Conservation (phyloP, 2,113 vertebrate genomes). For the Taurulus bubalis region DNA sequence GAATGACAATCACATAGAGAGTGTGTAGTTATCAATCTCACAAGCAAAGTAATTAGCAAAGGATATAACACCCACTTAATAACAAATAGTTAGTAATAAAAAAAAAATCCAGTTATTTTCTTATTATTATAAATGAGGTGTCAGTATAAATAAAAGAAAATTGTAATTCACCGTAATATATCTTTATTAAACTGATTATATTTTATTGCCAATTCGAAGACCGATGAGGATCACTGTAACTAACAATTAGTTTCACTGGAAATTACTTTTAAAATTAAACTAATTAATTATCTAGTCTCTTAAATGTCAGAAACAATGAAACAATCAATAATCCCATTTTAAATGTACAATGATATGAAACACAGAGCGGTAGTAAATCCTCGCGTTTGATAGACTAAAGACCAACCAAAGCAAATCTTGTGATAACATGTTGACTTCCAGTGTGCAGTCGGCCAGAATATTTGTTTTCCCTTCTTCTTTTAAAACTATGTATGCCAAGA, state of each 20-base stretch:
- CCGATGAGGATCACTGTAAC: neutral
- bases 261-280: neutral
- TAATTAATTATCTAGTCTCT: neutral
- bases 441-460: neutral
- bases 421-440: neutral
- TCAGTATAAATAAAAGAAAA: neutral
- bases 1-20: slow-evolving; percentile 24
- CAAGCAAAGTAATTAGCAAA: slow-evolving; percentile 27
- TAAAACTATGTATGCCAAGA: neutral
- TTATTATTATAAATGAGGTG: slow-evolving; percentile 30
- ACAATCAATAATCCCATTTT: neutral
- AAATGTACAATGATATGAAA: neutral
- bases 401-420: neutral
- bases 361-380: neutral
- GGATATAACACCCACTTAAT: slow-evolving; percentile 30
- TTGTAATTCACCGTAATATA: neutral
- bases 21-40: slow-evolving; percentile 27
- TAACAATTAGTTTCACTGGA: neutral
- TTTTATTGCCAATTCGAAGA: slow-evolving; percentile 12
- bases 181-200: slow-evolving; percentile 17
- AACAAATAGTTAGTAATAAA: neutral
- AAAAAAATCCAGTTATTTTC: neutral
- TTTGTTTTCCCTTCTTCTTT: neutral
- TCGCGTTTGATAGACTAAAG: neutral
- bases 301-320: neutral